Evolutionary conservation across 1,140 invertebrate genomes (phyloP).

Genomic region (Caerostris extrusa): DNA sequence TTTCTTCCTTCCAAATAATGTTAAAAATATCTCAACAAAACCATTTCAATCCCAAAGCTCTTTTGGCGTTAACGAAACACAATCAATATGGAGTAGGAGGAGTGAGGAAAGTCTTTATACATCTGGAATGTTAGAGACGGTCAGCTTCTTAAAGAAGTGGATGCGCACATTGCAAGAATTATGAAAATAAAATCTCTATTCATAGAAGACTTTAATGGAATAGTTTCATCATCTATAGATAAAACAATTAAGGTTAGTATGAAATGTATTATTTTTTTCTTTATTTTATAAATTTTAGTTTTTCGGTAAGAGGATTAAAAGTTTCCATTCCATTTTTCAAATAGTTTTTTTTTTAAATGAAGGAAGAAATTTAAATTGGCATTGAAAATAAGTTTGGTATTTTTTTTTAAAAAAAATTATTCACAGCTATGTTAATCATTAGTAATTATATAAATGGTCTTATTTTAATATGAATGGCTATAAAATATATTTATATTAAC

Average conservation of each 20-base stretch:
- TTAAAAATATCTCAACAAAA: conserved; percentile 95
- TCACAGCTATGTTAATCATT: too few relatives aligned
- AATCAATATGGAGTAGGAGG: conserved; percentile 96
- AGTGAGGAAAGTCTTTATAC: conserved; percentile 96
- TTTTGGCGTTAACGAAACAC: conserved; percentile 93
- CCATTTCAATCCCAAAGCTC: conserved; percentile 92
- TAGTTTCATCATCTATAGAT: conserved; percentile 97
- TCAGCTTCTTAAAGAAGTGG: conserved; percentile 93
- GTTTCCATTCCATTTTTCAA: too few relatives aligned
- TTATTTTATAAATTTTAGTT: too few relatives aligned
- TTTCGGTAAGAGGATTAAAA: too few relatives aligned
- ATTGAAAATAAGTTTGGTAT: too few relatives aligned
- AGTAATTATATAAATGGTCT: too few relatives aligned
- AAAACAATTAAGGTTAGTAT: conserved; percentile 98
- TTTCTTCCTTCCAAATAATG: conserved; percentile 91
- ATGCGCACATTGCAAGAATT: conserved; percentile 98
- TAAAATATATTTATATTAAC: too few relatives aligned
- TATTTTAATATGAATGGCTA: too few relatives aligned
- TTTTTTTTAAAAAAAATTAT: too few relatives aligned
- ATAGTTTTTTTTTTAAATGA: too few relatives aligned
- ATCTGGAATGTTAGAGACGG: conserved; percentile 92
- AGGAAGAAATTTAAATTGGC: too few relatives aligned
- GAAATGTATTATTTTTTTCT: too few relatives aligned
- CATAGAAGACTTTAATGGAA: conserved; percentile 95
- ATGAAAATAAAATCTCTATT: conserved; percentile 93